Base-by-base conservation (phyloP, 2,797 vertebrate species). In the Tamandua tetradactyla region DNA sequence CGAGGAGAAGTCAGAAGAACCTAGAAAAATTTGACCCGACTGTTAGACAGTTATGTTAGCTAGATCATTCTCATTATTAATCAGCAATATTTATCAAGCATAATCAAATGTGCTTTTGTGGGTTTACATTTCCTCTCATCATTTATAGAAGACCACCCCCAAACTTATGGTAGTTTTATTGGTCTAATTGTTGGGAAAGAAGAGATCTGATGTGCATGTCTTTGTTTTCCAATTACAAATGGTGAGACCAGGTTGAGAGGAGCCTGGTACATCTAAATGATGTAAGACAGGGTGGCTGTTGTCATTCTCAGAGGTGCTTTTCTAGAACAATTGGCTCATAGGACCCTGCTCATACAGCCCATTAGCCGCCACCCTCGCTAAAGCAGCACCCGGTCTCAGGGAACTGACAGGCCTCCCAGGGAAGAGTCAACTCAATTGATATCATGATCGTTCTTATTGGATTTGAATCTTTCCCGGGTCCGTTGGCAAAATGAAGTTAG, bases 381-480 rank as follows among this genome's bases (percentile, higher is more conserved):
- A 89, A 80, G 87, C 95, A 95, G 95, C 86, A 84, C 91, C 7
- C 75, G 83, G 49, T 91, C 78, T 94, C 47, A 88, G 69, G 32
- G 22, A 94, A 32, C 78, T 79, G 82, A 95, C 79, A 91, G 75
- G 72, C 25, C 69, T 96, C 49, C 75, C 49, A 95, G 44, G 61
- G 68, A 90, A 88, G 35, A 90, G 74, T 64, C 92, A 93, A 87
- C 37, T 87, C 83, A 62, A 17, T 8, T 87, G 88, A 87, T 84
- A 93, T 42, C 82, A 91, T 82, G 93, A 44, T 80, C 89, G 85
- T 91, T 96, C 87, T 94, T 68, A 97, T 62, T 57, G 62, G 90
- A 95, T 32, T 82, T 52, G 85, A 89, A 74, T 95, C 74, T 83
- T 88, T 81, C 94, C 92, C 87, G 4, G 35, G 89, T 84, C 40